A percentile compares a stretch with the other conserved stretches of the same genome.
These are phyloP conservation scores for Dallia pectoralis DNA, from an alignment of 2,797 vertebrate species.

Conservation along the genomic window DNA sequence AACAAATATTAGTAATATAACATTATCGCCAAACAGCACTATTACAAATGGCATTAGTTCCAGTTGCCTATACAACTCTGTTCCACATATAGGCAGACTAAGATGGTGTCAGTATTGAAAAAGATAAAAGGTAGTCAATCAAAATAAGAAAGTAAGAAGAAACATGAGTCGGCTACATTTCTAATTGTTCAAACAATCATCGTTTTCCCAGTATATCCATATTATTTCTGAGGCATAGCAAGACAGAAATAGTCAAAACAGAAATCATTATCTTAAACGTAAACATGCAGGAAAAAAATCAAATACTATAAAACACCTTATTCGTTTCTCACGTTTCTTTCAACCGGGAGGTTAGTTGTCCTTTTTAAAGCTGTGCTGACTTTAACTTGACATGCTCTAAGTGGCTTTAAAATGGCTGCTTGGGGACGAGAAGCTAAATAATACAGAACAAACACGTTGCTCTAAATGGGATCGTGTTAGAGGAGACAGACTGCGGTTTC, in stretches of 20 bases:
- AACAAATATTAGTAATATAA: too few relatives aligned
- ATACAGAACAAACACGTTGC: slow-evolving; percentile 76
- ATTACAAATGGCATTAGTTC: too few relatives aligned
- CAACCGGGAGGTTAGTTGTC: slow-evolving; percentile 57
- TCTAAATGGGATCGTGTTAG: slow-evolving; percentile 66
- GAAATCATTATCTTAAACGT: slow-evolving; percentile 44
- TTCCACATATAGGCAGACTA: too few relatives aligned
- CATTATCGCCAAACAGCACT: too few relatives aligned
- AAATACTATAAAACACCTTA: slow-evolving; percentile 51
- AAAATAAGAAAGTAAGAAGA: too few relatives aligned
- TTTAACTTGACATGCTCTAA: slow-evolving; percentile 72
- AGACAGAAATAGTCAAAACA: slow-evolving; percentile 21
- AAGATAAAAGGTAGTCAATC: too few relatives aligned
- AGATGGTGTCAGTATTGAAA: too few relatives aligned
- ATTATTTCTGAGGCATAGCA: not conserved
- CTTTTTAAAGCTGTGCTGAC: slow-evolving; percentile 70
- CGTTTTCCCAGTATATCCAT: not conserved
- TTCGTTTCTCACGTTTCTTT: slow-evolving; percentile 67
- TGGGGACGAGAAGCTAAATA: slow-evolving; percentile 74
- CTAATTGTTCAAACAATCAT: too few relatives aligned
- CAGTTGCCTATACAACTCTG: too few relatives aligned
- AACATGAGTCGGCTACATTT: too few relatives aligned
- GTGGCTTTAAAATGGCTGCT: slow-evolving; percentile 70
- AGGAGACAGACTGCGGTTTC: not conserved
- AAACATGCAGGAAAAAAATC: not conserved